Percentiles rank a stretch among this genome's conserved stretches.
These are phyloP conservation scores for Oncopodura yosiiana DNA, from an alignment of 1,140 invertebrate genomes.

Conservation along the genomic window DNA sequence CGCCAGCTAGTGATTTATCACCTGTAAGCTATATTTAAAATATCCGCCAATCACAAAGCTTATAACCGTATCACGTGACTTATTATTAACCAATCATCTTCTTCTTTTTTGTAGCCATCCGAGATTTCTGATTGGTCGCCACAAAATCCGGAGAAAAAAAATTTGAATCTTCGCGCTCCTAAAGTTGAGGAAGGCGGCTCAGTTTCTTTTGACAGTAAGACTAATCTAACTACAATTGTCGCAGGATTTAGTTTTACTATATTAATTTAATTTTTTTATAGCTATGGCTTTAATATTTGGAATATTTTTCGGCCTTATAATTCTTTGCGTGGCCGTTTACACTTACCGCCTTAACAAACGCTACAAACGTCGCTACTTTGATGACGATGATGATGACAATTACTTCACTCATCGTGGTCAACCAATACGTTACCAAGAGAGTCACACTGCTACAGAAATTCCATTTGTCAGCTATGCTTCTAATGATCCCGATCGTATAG, in stretches of 20 bases:
- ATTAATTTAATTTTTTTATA: slow-evolving; percentile 22
- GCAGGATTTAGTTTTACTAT: not conserved
- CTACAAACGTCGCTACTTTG: slow-evolving; percentile 34
- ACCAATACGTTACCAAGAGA: slow-evolving; percentile 18
- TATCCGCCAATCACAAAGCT: not conserved
- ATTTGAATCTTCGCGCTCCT: not conserved
- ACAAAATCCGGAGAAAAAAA: slow-evolving; percentile 2
- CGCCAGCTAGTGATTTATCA: not conserved
- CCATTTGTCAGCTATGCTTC: slow-evolving; percentile 15
- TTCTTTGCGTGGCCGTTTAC: slow-evolving; percentile 35
- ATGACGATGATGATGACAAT: slow-evolving; percentile 36
- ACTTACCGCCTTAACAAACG: slow-evolving; percentile 37
- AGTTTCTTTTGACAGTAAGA: slow-evolving; percentile 30
- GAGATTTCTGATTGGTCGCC: slow-evolving; percentile 13
- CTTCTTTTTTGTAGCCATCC: not conserved
- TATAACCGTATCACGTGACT: not conserved
- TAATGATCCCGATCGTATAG: slow-evolving; percentile 14
- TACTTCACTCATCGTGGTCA: slow-evolving; percentile 40
- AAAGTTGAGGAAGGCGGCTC: slow-evolving; percentile 5
- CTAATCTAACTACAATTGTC: not conserved
- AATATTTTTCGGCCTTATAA: slow-evolving; percentile 33
- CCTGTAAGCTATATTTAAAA: not conserved
- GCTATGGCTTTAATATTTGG: slow-evolving; percentile 37
- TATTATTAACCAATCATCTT: not conserved
- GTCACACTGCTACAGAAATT: slow-evolving; percentile 4